Conservation (phyloP, 2,888 invertebrate genomes). For the Phorcus lineatus region DNA sequence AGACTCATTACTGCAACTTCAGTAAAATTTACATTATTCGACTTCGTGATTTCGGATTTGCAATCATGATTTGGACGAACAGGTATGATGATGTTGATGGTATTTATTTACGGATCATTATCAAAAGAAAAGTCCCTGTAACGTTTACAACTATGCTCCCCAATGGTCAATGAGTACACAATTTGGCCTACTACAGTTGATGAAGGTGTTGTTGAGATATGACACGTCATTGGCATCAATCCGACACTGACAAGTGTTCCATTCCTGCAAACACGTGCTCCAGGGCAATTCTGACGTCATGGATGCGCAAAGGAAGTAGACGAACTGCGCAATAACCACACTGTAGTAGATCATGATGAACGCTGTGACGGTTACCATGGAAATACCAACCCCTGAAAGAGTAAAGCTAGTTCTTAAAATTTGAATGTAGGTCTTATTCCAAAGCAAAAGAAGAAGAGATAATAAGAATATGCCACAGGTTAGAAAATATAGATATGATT, state of each 20-base stretch:
- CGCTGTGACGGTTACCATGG: slow-evolving; percentile 60
- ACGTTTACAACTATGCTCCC: too few species aligned
- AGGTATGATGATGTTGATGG: too few species aligned
- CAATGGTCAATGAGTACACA: too few species aligned
- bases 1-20: too few species aligned
- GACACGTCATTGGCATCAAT: slow-evolving; percentile 45
- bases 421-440: not conserved
- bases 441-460: not conserved
- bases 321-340: slow-evolving; percentile 65
- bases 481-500: too few species aligned
- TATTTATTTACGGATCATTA: too few species aligned
- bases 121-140: too few species aligned
- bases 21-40: too few species aligned
- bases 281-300: slow-evolving; percentile 63
- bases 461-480: too few species aligned
- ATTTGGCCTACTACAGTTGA: slow-evolving; percentile 55
- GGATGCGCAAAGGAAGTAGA: slow-evolving; percentile 67
- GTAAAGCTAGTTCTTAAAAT: not conserved
- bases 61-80: too few species aligned
- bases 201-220: slow-evolving; percentile 47
- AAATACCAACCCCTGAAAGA: slow-evolving; percentile 62
- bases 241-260: slow-evolving; percentile 65
- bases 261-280: slow-evolving; percentile 61
- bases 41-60: too few species aligned
- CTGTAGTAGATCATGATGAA: slow-evolving; percentile 68